Percentiles rank a stretch among this genome's conserved stretches.
These are phyloP conservation scores for Stenoptilia bipunctidactyla DNA, from an alignment of 2,888 invertebrate genomes.

Conservation along the genomic window DNA sequence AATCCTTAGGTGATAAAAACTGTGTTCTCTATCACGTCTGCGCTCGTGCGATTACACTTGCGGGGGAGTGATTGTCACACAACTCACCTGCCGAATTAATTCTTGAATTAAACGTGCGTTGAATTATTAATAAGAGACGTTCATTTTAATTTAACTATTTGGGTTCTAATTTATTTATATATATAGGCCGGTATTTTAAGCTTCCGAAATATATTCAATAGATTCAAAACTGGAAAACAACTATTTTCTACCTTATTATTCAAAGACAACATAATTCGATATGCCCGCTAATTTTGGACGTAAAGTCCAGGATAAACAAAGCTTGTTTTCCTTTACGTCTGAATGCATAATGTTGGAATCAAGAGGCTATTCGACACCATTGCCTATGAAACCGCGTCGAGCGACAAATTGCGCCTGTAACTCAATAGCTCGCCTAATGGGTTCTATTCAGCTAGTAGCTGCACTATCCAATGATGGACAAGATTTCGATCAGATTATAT, in stretches of 20 bases:
- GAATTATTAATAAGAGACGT: no score
- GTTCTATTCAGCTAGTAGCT: neutral
- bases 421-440: constrained; percentile 45
- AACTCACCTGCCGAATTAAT: constrained; percentile 6
- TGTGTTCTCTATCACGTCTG: constrained; percentile 36
- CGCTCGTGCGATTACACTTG: constrained; percentile 31
- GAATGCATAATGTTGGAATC: no score
- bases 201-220: constrained; percentile 14
- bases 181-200: constrained; percentile 24
- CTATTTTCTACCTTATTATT: no score
- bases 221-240: no score
- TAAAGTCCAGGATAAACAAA: no score
- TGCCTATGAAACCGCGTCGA: constrained; percentile 38
- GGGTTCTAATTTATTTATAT: no score
- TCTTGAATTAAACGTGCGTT: no score
- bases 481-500: constrained; percentile 7
- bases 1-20: constrained; percentile 35
- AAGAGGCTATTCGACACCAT: constrained; percentile 37
- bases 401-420: constrained; percentile 60
- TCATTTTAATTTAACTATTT: no score
- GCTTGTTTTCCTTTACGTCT: no score
- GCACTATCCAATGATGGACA: neutral
- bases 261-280: no score
- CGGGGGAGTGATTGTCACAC: constrained; percentile 34
- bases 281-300: no score